Base-by-base conservation (phyloP, 2,888 invertebrate genomes). In the Neoaliturus tenellus region DNA sequence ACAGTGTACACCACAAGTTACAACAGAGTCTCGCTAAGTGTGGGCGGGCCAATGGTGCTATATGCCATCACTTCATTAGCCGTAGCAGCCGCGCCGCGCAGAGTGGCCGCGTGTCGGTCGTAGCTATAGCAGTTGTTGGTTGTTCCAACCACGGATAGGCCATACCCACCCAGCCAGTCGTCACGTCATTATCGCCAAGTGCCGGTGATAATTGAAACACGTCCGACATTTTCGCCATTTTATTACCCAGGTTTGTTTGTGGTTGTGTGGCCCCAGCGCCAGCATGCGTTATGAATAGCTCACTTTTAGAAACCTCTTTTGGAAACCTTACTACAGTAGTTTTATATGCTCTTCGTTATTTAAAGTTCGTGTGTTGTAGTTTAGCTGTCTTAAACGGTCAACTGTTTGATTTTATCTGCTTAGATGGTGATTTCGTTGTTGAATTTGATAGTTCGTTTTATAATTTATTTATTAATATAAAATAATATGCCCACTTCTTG, bases 291-390 rank as follows among this genome's bases (percentile, higher is more conserved):
- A 62, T 62, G 62, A 62, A 10, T 62, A 28, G 31, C 28, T 8
- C 62, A 28, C 31, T 62, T 62, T 62, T 28, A 31, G 62, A 62
- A 62, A 62, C 62, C n/a, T n/a, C n/a, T n/a, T n/a, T n/a, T n/a
- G n/a, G n/a, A n/a, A n/a, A n/a, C n/a, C n/a, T n/a, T n/a, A n/a
- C n/a, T n/a, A n/a, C n/a, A n/a, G n/a, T n/a, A n/a, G n/a, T n/a
- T n/a, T n/a, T n/a, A n/a, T n/a, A n/a, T n/a, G n/a, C n/a, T n/a
- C n/a, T n/a, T n/a, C n/a, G n/a, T n/a, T n/a, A n/a, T n/a, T n/a
- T n/a, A n/a, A n/a, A n/a, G n/a, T n/a, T n/a, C n/a, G n/a, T n/a
- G n/a, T n/a, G n/a, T n/a, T n/a, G n/a, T n/a, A n/a, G n/a, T n/a
- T n/a, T n/a, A n/a, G n/a, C n/a, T n/a, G n/a, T n/a, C n/a, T n/a